Evolutionary conservation across 2,113 vertebrate genomes (phyloP), one percentile per base, ranked within the genome.

Genomic region (Cyanoliseus patagonus): DNA sequence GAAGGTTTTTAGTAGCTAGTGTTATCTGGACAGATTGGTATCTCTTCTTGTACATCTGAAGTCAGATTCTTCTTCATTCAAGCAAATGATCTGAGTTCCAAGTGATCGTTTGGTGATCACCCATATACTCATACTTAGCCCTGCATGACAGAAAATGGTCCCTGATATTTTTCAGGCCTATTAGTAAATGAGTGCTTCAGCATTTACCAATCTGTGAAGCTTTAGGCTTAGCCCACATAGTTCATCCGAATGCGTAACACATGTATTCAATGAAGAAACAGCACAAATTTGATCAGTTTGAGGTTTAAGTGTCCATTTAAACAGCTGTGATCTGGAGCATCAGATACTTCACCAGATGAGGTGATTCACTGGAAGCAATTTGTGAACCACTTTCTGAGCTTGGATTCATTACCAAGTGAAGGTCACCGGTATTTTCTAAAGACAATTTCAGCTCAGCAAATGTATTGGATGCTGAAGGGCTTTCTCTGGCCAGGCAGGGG

Each of bases 171-270:
- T 68, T 55, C 42, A 61, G 31, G 24, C 37, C 31, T 67, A 57
- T 33, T 44, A 5, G 8, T 39, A 39, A 75, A 27, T 1, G 16
- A 31, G 17, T 33, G 5, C 17, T 41, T 90, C 2, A 4, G 13
- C 47, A 39, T 42, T 55, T 25, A 8, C 17, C 59, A 37, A 0
- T 35, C 41, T 73, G 39, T 31, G 30, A 28, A 37, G 44, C 8
- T 61, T 17, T 25, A 76, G 10, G 16, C 39, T 25, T 35, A 0
- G 0, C 24, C 76, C 14, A 13, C 8, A 3, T 8, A 23, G 55
- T 51, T 39, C 44, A 15, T 55, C 47, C n/a, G 33, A 30, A 8
- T 62, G 35, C 10, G 28, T 39, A 35, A 59, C 1, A 1, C 35
- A 57, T 22, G 28, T n/a, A 28, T 30, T 47, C n/a, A 37, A 1